These are phyloP conservation scores for Aphrophora alni DNA, from an alignment of 2,888 invertebrate genomes.

Conservation along the genomic window DNA sequence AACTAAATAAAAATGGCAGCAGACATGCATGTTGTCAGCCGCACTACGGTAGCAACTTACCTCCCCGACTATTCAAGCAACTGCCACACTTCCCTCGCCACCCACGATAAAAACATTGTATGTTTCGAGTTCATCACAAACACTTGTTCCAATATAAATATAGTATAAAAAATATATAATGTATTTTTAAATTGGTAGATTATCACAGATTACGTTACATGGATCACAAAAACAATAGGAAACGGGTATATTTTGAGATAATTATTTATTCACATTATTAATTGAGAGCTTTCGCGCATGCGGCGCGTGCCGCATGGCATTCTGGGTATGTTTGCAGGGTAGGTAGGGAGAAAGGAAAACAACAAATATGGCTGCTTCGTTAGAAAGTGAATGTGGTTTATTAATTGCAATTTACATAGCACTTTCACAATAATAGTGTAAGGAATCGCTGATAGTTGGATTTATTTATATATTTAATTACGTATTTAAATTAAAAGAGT, in stretches of 20 bases:
- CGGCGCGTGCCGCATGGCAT: background rate
- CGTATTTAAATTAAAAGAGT: no score
- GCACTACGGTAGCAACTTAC: conserved; percentile 9
- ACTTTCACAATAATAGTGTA: background rate
- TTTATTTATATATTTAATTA: background rate
- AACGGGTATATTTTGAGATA: conserved; percentile 1
- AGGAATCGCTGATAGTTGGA: background rate
- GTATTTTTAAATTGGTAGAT: background rate
- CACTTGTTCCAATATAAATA: background rate
- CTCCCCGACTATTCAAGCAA: conserved; percentile 2
- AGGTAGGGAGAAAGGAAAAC: background rate
- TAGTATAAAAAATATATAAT: background rate
- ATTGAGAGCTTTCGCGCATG: background rate
- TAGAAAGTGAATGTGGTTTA: background rate
- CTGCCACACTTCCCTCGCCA: conserved; percentile 3
- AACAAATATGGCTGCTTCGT: conserved; percentile 6
- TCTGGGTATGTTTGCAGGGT: background rate
- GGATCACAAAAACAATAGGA: conserved; percentile 9
- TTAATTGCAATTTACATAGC: no score
- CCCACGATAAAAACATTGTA: background rate
- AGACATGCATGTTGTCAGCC: conserved; percentile 2
- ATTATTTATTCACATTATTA: conserved; percentile 9
- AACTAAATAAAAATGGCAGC: conserved; percentile 6
- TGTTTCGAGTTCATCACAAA: background rate
- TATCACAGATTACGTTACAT: background rate